Conservation (phyloP, 2,113 vertebrate species). For the Alouatta palliata region DNA sequence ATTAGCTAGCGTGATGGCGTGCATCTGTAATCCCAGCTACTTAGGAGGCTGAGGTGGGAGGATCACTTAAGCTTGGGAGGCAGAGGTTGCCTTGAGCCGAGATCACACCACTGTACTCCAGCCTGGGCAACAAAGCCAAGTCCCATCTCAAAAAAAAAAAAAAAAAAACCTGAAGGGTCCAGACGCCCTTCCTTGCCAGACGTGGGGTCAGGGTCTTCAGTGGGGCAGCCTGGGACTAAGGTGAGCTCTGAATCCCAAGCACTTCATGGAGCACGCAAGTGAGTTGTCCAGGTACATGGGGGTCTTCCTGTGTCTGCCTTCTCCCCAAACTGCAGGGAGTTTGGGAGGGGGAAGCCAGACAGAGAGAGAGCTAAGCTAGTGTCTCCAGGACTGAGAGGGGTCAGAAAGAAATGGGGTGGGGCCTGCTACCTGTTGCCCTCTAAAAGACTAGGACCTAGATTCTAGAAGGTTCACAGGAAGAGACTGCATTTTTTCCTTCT, state of each 20-base stretch:
- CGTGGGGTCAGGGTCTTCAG: neutral
- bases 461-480: neutral
- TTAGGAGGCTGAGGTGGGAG: no score
- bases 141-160: no score
- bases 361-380: neutral
- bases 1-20: no score
- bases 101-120: no score
- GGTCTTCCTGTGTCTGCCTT: neutral
- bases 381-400: neutral
- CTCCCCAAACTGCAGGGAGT: neutral
- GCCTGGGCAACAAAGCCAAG: no score
- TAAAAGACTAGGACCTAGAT: neutral
- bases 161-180: neutral
- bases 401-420: neutral
- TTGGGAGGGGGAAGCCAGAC: neutral
- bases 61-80: no score
- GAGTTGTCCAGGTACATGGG: neutral
- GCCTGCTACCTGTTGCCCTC: neutral
- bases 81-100: no score
- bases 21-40: no score
- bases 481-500: neutral
- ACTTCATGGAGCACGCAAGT: neutral
- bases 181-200: neutral
- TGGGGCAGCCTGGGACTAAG: neutral
- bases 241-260: neutral